These are phyloP conservation scores for Nomada goodeniana DNA, from an alignment of 2,888 invertebrate genomes.

Conservation along the genomic window DNA sequence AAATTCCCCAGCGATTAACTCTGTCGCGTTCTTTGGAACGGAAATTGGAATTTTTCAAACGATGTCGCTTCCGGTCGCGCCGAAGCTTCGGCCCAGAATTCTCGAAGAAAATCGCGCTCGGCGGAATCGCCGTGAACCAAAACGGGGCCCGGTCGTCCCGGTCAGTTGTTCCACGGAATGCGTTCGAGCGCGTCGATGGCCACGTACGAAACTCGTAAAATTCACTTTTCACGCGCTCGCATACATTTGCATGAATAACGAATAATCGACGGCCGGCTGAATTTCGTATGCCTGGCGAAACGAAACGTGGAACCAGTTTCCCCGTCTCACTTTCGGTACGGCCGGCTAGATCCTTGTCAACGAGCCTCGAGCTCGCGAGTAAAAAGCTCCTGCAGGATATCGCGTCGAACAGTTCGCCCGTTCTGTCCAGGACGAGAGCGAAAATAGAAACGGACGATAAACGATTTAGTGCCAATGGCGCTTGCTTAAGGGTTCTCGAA, in stretches of 20 bases:
- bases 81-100: background rate
- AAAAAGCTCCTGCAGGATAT: too few species aligned
- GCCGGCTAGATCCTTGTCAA: constrained; percentile 2
- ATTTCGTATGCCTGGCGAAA: constrained; percentile 38
- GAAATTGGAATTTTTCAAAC: background rate
- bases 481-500: background rate
- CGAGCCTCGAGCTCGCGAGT: too few species aligned
- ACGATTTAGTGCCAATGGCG: too few species aligned
- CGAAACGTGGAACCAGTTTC: constrained; percentile 34
- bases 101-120: constrained; percentile 22
- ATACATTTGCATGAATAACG: constrained; percentile 58
- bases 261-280: constrained; percentile 36
- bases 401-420: too few species aligned
- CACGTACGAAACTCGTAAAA: constrained; percentile 57
- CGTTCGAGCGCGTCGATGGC: constrained; percentile 53
- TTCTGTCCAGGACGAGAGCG: too few species aligned
- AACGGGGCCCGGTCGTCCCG: constrained; percentile 50
- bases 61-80: background rate
- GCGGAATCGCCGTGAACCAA: constrained; percentile 21
- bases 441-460: too few species aligned
- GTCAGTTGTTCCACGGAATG: constrained; percentile 69
- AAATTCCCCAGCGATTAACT: background rate
- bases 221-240: constrained; percentile 59
- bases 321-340: background rate
- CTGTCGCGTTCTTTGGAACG: too few species aligned